These are phyloP conservation scores for Brachypodius melanocephalos DNA, from an alignment of 2,113 vertebrate species.

Conservation along the genomic window DNA sequence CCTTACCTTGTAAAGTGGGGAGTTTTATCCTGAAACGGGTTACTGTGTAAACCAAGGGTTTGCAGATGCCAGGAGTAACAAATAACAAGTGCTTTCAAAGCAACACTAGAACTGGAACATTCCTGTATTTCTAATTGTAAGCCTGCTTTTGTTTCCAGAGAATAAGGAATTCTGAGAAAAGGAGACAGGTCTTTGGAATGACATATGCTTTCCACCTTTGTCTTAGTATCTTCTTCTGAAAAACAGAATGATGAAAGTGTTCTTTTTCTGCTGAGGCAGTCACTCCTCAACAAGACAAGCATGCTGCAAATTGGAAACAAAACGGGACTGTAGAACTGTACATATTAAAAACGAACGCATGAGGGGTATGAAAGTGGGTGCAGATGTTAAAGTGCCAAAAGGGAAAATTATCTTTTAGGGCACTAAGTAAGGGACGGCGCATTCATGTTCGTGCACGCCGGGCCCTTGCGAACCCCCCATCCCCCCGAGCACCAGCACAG, in stretches of 20 bases:
- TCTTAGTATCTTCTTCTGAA: not conserved
- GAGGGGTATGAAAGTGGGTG: not conserved
- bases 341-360: not conserved
- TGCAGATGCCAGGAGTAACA: constrained; percentile 25
- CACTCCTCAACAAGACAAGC: not conserved
- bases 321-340: not conserved
- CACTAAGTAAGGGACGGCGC: not conserved
- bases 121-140: not conserved
- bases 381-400: not conserved
- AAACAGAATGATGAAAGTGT: not conserved
- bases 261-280: not conserved
- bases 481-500: not conserved
- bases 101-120: not conserved
- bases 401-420: not conserved
- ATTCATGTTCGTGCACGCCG: not conserved
- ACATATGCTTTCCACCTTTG: not conserved
- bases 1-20: not conserved
- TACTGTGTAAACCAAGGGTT: constrained; percentile 14
- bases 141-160: not conserved
- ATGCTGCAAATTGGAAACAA: constrained; percentile 20
- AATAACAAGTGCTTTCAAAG: not conserved
- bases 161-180: not conserved
- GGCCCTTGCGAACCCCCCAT: accelerated
- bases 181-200: not conserved
- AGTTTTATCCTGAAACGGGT: not conserved